Conservation (phyloP, 2,113 vertebrate genomes). For the Zosterops borbonicus region DNA sequence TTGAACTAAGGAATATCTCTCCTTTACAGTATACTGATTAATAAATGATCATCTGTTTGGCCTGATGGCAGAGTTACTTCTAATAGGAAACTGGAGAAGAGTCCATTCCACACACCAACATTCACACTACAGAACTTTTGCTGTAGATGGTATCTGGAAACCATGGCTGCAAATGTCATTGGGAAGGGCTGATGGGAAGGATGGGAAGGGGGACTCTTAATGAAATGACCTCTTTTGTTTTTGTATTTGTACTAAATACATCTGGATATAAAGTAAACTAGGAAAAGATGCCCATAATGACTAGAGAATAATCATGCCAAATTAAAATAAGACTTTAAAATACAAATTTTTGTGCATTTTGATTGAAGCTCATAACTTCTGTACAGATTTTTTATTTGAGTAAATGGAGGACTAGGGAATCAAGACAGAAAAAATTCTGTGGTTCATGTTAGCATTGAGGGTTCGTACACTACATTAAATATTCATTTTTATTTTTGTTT, state of each 20-base stretch:
- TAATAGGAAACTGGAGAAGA: background rate
- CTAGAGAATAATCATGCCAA: background rate
- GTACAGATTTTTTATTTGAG: background rate
- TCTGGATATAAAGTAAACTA: background rate
- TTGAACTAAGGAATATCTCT: background rate
- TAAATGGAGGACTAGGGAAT: background rate
- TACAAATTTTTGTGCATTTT: background rate
- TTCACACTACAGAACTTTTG: background rate
- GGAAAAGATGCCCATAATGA: background rate
- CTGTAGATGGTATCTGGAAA: background rate
- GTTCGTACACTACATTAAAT: background rate
- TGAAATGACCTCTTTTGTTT: background rate
- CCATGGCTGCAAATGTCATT: background rate
- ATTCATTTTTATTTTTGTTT: background rate
- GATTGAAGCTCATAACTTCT: background rate
- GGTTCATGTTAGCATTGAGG: background rate
- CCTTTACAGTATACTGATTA: background rate
- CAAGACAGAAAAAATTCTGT: background rate
- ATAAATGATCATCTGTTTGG: background rate
- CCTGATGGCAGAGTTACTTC: background rate
- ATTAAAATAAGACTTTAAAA: constrained; percentile 8
- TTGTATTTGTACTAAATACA: background rate
- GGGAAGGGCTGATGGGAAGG: background rate
- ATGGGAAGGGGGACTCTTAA: background rate
- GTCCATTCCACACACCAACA: background rate